Base-by-base conservation (phyloP, 2,797 vertebrate genomes). In the Pseudomugil tenellus region DNA sequence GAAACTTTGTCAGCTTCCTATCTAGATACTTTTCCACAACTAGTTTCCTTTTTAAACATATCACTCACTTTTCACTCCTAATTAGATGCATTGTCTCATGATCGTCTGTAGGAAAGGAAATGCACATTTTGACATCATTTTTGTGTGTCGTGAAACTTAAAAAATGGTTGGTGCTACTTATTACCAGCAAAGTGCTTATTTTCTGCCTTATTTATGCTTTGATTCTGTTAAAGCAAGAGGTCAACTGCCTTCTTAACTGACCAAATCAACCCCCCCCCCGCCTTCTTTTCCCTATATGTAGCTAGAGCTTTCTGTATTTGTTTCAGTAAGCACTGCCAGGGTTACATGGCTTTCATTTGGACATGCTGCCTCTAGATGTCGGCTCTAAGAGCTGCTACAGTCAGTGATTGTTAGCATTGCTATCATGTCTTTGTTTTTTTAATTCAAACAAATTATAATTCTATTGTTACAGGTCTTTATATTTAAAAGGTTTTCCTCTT, bases 81-180 rank as follows among this genome's bases (percentile, higher is more conserved):
- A 56, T 72, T 63, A 32, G 61, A 61, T 73, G 77, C 2, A n/a
- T 69, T 81, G 77, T 48, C 69, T 74, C 60, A 29, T 32, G 6
- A 64, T 25, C 19, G 56, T 34, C 49, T 25, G 8, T 63, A n/a
- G 63, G 41, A 49, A 26, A 17, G 57, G 32, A 46, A 79, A 78
- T 70, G 16, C 58, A 78, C 59, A 43, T 67, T 78, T 4, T 76
- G 32, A 63, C 56, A 48, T 72, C 60, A 87, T 80, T 64, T 35
- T 63, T 41, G 34, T 70, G 64, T 77, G 67, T 76, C 6, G 39
- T 41, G 39, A 41, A 41, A 41, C 84, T 82, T 79, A 56, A 67
- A 34, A 72, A 83, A 56, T 58, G 70, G 81, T 92, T 77, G 90
- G 91, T 92, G 91, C 92, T 93, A 92, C 67, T 86, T 88, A 67